A percentile compares a stretch with the other conserved stretches of the same genome.
Evolutionary conservation across 2,113 vertebrate genomes (phyloP).

Genomic region (Oreochromis spilurus): DNA sequence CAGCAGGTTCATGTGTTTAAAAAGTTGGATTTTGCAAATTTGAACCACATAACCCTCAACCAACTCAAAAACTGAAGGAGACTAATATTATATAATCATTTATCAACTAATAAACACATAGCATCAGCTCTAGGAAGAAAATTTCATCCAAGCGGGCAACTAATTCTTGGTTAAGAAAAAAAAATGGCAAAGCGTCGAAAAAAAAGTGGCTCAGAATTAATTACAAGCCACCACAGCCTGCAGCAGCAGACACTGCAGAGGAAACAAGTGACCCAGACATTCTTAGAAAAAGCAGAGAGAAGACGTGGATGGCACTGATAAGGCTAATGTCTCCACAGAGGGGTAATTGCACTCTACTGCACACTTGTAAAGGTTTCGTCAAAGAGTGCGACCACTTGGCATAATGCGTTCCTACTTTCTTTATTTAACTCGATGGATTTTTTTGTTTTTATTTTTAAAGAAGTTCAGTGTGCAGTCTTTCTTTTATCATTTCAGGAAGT

Average conservation of each 20-base stretch:
- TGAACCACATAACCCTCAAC: background rate
- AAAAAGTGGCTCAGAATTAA: background rate
- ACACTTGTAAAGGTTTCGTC: slow-evolving; percentile 16
- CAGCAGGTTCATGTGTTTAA: background rate
- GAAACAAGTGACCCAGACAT: background rate
- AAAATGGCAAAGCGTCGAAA: background rate
- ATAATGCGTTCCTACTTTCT: slow-evolving; percentile 6
- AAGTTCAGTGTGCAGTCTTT: background rate
- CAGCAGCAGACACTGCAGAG: background rate
- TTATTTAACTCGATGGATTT: background rate
- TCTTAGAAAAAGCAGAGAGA: background rate
- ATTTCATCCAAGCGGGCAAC: background rate
- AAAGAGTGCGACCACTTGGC: background rate
- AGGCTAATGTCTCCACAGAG: background rate
- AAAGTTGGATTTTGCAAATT: background rate
- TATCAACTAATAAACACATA: background rate
- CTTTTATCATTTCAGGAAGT: background rate
- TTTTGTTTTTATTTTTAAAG: background rate
- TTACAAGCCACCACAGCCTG: background rate
- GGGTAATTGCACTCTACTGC: slow-evolving; percentile 36
- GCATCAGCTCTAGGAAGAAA: background rate
- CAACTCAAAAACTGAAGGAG: background rate
- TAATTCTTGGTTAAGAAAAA: background rate
- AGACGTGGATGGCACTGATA: slow-evolving; percentile 13
- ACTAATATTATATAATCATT: background rate